Base-by-base conservation (phyloP, 2,888 invertebrate species). In the Cantharis rufa region DNA sequence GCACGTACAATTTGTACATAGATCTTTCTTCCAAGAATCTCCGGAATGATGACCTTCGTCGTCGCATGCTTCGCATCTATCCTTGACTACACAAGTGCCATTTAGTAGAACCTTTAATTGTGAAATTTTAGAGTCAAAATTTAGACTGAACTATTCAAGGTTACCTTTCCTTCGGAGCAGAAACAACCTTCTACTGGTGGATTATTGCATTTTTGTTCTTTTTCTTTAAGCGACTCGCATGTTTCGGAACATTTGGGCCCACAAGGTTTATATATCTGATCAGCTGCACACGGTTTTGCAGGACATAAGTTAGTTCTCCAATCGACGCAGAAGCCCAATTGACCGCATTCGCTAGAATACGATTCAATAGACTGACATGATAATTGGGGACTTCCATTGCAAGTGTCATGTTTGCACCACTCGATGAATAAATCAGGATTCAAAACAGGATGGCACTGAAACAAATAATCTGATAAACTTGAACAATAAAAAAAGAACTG, bases 171-270 rank as follows among this genome's bases (percentile, higher is more conserved):
- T 70, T 91, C 88, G 0, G 96, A 94, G 88, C 97, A 97, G 90
- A 94, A 95, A 87, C 97, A 97, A 1, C 96, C 96, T 84, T 96
- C 96, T 0, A 91, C 90, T 0, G 87, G 85, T n/a, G 83, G 79
- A 28, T 81, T 79, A 24, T 77, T 72, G 69, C 85, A 86, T 32
- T 70, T 24, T 10, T 61, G 80, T 76, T 72, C 78, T 3, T 89
- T 85, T 11, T 89, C 87, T 68, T 91, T 90, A 69, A 91, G 86
- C 81, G 90, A 91, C 9, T 93, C 92, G 83, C 95, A 95, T 0
- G 93, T 93, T 68, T 90, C 87, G 62, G 91, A 91, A 82, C 94
- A 94, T 10, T 91, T 90, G 13, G 91, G 87, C 69, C 92, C 90
- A 81, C 93, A 93, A 0, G 90, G 85, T 64, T 89, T 86, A 82